Evolutionary conservation across 2,797 vertebrate genomes (phyloP), one percentile per base, ranked within the genome.

Genomic region (Micrastur ruficollis): DNA sequence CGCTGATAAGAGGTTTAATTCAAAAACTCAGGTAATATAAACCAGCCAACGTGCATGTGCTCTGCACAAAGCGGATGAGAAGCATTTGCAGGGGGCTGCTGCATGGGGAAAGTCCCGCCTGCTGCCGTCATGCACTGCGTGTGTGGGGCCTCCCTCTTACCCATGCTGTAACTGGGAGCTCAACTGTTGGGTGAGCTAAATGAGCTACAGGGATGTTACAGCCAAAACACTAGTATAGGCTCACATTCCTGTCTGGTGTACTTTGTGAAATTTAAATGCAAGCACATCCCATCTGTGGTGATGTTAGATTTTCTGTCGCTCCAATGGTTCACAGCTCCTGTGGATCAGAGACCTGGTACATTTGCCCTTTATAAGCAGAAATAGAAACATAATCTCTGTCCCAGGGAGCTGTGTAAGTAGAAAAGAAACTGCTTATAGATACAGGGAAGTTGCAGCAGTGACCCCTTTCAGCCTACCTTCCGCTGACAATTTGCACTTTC

Each of bases 11-110:
- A 84, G 52, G 42, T 90, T 92, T 93, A 81, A 90, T 88, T 83
- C 94, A 90, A 92, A 92, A 97, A 81, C 68, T 89, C 65, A 71
- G 63, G 42, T 92, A 86, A 85, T 58, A 15, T 80, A 86, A 95
- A 85, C 70, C 73, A 70, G n/a, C 32, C 22, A 31, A 29, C 36
- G 5, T 26, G 21, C 47, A 7, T 74, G 75, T 83, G 65, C 75
- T 82, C 23, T 70, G 34, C 50, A 16, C 21, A 34, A 76, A 32
- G 62, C 8, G 85, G 50, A 36, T 83, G 46, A 74, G 71, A 68
- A 86, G 42, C 80, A 12, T 72, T 81, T 58, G 14, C 34, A 65
- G 72, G 62, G 68, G 61, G 15, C 27, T 67, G 61, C 68, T 88
- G 75, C 36, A 2, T 32, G 44, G 44, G n/a, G 75, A 58, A 44